Conservation (phyloP, 2,113 vertebrate species). For the Lichenostomus cassidix region DNA sequence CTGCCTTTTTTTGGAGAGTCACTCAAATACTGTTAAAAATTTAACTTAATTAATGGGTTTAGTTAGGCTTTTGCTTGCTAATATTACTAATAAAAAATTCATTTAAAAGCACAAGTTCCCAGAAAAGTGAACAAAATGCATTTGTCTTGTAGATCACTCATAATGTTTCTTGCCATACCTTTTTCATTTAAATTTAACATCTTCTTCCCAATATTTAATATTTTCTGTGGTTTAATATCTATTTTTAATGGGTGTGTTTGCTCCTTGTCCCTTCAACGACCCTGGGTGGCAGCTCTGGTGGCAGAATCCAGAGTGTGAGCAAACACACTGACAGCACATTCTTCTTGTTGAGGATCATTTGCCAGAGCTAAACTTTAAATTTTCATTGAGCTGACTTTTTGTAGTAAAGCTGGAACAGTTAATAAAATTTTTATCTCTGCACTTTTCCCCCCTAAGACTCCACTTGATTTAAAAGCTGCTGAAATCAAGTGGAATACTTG, state of each 20-base stretch:
- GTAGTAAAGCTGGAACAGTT: background rate
- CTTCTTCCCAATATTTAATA: background rate
- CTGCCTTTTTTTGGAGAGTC: background rate
- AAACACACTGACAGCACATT: background rate
- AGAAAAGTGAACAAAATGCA: background rate
- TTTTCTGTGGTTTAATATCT: background rate
- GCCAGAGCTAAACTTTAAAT: background rate
- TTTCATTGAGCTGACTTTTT: slow-evolving; percentile 11
- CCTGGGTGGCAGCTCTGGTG: background rate
- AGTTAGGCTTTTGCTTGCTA: background rate
- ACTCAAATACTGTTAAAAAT: background rate
- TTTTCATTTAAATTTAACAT: background rate
- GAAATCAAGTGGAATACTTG: slow-evolving; percentile 3
- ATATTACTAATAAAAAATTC: background rate
- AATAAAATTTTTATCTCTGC: slow-evolving; percentile 22
- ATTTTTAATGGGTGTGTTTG: background rate
- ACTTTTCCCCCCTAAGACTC: background rate
- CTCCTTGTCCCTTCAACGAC: background rate
- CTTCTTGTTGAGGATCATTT: background rate
- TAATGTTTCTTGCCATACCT: background rate
- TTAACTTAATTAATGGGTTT: background rate
- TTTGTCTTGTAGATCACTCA: background rate
- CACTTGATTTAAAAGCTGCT: slow-evolving; percentile 42
- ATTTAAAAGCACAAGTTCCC: background rate
- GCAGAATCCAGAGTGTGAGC: background rate